Conservation (phyloP, 2,888 invertebrate genomes). For the Gandaritis pyraliata region DNA sequence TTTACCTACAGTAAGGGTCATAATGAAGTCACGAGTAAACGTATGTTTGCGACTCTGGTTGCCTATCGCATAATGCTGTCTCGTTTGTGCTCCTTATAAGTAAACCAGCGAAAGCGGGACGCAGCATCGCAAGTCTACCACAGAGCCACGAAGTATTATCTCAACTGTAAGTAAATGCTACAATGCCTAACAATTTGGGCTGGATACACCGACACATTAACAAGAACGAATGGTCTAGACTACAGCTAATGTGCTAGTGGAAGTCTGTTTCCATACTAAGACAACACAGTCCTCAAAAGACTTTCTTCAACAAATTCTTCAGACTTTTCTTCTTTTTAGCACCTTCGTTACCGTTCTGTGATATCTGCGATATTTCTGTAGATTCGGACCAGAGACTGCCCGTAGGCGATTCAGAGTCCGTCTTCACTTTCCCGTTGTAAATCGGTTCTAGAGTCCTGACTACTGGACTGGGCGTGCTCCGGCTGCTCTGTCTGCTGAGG, state of each 20-base stretch:
- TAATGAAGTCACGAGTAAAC: background rate
- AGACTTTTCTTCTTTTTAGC: slow-evolving; percentile 87
- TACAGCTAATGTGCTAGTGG: slow-evolving; percentile 1
- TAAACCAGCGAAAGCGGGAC: background rate
- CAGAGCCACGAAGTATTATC: background rate
- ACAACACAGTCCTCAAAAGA: slow-evolving; percentile 85
- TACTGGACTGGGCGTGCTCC: slow-evolving; percentile 73
- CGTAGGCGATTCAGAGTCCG: slow-evolving; percentile 75
- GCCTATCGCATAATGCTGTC: background rate
- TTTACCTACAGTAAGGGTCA: background rate
- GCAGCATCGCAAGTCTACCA: background rate
- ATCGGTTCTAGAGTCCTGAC: slow-evolving; percentile 64
- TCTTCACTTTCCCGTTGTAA: slow-evolving; percentile 72
- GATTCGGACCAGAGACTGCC: slow-evolving; percentile 79
- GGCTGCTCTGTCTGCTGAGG: slow-evolving; percentile 78
- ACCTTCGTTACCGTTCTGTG: slow-evolving; percentile 60
- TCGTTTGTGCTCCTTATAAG: background rate
- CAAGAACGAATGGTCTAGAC: background rate
- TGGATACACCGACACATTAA: slow-evolving; percentile 4
- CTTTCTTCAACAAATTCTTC: slow-evolving; percentile 91
- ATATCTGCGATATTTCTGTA: slow-evolving; percentile 74
- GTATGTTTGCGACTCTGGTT: background rate
- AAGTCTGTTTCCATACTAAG: slow-evolving; percentile 34
- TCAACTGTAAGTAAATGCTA: slow-evolving; percentile 2
- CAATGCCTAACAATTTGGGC: slow-evolving; percentile 2